Conservation (phyloP, 2,888 invertebrate genomes). For the Drosophila lacicola region DNA sequence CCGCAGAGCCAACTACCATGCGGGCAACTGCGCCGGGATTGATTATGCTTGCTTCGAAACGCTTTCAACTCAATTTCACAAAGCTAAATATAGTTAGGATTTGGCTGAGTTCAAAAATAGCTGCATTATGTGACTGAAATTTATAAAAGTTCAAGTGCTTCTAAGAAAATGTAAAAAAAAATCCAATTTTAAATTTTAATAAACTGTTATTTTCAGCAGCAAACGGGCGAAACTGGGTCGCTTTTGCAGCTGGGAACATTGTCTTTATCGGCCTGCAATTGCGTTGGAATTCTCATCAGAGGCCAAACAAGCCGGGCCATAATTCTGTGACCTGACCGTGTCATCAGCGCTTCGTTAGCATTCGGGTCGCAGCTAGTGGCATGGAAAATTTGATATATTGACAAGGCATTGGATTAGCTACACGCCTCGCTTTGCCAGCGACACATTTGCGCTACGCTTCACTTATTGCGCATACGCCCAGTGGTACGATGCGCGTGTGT, state of each 20-base stretch:
- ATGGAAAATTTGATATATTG: conserved; percentile 53
- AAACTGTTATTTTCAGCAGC: not conserved
- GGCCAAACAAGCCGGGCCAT: conserved; percentile 17
- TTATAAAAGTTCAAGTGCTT: conserved; percentile 3
- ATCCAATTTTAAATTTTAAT: not conserved
- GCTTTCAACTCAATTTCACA: conserved; percentile 20
- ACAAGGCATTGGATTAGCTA: conserved; percentile 44
- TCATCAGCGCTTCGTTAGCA: conserved; percentile 12
- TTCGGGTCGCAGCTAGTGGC: conserved; percentile 27
- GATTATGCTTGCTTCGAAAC: conserved; percentile 23
- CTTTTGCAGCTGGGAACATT: conserved; percentile 7
- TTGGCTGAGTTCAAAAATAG: conserved; percentile 2
- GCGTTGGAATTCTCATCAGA: conserved; percentile 2
- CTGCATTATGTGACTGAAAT: not conserved
- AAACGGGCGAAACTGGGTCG: not conserved
- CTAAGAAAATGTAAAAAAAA: not conserved
- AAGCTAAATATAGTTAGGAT: not conserved
- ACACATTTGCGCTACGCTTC: conserved; percentile 24
- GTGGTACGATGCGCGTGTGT: conserved; percentile 1
- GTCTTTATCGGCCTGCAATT: conserved; percentile 10
- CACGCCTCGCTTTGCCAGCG: conserved; percentile 12
- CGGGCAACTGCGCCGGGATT: conserved; percentile 27
- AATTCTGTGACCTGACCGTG: conserved; percentile 40
- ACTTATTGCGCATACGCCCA: conserved; percentile 53
- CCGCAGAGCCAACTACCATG: conserved; percentile 17